These are phyloP conservation scores for Oostethus manadensis DNA, from an alignment of 2,113 vertebrate species.

Conservation along the genomic window DNA sequence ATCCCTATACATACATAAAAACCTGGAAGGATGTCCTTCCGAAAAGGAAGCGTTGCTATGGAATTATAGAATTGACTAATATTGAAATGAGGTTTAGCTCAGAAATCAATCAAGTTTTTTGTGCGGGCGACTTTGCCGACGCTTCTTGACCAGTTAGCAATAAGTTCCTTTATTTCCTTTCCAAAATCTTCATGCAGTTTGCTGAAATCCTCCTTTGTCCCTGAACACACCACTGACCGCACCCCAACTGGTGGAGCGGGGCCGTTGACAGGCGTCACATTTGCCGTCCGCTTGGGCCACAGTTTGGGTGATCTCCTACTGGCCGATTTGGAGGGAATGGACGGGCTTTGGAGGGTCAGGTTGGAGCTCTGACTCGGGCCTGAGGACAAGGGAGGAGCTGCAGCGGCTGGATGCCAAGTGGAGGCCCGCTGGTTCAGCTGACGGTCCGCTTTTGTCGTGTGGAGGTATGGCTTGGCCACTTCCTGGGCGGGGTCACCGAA, in stretches of 20 bases:
- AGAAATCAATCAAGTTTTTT: constrained; percentile 63
- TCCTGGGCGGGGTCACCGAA: constrained; percentile 18
- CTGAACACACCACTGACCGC: constrained; percentile 9
- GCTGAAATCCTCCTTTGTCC: constrained; percentile 52
- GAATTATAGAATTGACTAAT: no score
- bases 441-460: neutral
- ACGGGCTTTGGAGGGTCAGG: constrained; percentile 20
- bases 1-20: no score
- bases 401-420: neutral
- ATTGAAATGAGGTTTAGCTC: constrained; percentile 8
- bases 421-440: neutral
- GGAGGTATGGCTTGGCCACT: constrained; percentile 35
- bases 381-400: neutral
- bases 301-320: constrained; percentile 62
- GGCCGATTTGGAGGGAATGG: constrained; percentile 25
- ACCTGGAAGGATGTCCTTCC: no score
- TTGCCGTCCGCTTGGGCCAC: constrained; percentile 54
- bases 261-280: constrained; percentile 31
- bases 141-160: constrained; percentile 47
- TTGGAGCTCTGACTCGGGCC: constrained; percentile 9
- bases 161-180: constrained; percentile 64
- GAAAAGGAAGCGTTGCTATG: no score
- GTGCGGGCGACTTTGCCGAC: constrained; percentile 4
- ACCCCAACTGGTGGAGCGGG: constrained; percentile 27
- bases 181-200: constrained; percentile 69